Conservation (phyloP, 2,888 invertebrate species). For the Carabus problematicus region DNA sequence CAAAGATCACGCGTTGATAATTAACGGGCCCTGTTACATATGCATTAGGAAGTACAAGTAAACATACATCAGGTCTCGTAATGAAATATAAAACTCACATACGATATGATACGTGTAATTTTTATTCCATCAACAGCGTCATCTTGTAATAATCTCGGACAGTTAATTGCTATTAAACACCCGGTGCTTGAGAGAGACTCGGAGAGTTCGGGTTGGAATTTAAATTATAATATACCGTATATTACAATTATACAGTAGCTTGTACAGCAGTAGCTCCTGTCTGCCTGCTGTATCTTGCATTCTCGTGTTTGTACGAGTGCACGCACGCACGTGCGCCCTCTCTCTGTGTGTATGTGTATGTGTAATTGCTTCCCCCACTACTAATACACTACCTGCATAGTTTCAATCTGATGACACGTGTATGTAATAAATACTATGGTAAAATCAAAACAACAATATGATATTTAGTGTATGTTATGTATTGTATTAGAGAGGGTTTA, state of each 20-base stretch:
- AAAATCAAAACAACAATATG: too few species aligned
- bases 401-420: too few species aligned
- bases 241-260: constrained; percentile 28
- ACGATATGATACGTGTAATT: constrained; percentile 17
- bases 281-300: background rate
- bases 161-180: constrained; percentile 25
- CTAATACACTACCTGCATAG: too few species aligned
- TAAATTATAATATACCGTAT: constrained; percentile 25
- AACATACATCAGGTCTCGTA: too few species aligned
- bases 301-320: background rate
- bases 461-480: too few species aligned
- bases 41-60: too few species aligned
- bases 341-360: too few species aligned
- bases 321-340: background rate
- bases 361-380: too few species aligned
- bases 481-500: too few species aligned
- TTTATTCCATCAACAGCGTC: constrained; percentile 18
- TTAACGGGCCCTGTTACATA: too few species aligned
- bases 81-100: constrained; percentile 14
- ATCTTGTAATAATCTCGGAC: constrained; percentile 8
- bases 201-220: constrained; percentile 8
- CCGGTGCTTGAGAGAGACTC: constrained; percentile 1
- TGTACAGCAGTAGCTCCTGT: background rate
- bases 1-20: too few species aligned
- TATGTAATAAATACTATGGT: too few species aligned